Percentiles rank a stretch among this genome's conserved stretches.
Evolutionary conservation across 1,140 invertebrate genomes (phyloP).

Genomic region (Atopsyche davidsoni): DNA sequence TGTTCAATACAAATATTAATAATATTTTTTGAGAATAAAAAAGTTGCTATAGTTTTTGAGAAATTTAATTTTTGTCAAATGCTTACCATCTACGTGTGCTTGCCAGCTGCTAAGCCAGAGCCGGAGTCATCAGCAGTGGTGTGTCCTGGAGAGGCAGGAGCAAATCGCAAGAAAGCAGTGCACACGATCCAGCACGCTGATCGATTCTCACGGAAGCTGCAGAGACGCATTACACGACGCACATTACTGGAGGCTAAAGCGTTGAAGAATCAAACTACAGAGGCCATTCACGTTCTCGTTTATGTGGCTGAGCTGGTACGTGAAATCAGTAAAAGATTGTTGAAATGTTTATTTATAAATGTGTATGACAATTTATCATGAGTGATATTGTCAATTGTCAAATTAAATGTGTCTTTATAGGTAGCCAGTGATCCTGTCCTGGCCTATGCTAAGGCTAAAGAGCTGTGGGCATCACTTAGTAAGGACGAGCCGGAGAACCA

Average conservation of each 20-base stretch:
- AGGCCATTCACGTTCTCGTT: constrained; percentile 67
- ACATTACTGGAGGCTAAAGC: constrained; percentile 68
- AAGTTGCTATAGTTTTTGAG: too few species aligned
- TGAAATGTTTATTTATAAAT: background rate
- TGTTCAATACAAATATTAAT: too few species aligned
- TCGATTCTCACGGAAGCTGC: constrained; percentile 61
- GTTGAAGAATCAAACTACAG: constrained; percentile 68
- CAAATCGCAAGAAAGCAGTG: constrained; percentile 49
- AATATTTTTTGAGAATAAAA: too few species aligned
- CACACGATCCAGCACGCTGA: constrained; percentile 71
- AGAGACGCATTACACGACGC: constrained; percentile 63
- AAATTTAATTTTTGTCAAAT: too few species aligned
- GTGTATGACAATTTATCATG: background rate
- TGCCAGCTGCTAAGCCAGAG: too few species aligned
- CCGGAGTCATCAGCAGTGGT: too few species aligned
- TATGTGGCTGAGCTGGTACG: constrained; percentile 70
- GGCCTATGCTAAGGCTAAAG: constrained; percentile 65
- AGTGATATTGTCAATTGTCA: too few species aligned
- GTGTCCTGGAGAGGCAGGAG: too few species aligned
- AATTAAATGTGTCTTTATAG: constrained; percentile 49
- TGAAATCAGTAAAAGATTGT: too few species aligned
- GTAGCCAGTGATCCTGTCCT: constrained; percentile 68
- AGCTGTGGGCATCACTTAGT: constrained; percentile 63
- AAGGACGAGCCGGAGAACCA: constrained; percentile 76
- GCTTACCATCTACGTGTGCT: too few species aligned